Percentiles rank a stretch among this genome's conserved stretches.
Evolutionary conservation across 1,140 invertebrate species (phyloP).

Genomic region (Episyrphus balteatus): DNA sequence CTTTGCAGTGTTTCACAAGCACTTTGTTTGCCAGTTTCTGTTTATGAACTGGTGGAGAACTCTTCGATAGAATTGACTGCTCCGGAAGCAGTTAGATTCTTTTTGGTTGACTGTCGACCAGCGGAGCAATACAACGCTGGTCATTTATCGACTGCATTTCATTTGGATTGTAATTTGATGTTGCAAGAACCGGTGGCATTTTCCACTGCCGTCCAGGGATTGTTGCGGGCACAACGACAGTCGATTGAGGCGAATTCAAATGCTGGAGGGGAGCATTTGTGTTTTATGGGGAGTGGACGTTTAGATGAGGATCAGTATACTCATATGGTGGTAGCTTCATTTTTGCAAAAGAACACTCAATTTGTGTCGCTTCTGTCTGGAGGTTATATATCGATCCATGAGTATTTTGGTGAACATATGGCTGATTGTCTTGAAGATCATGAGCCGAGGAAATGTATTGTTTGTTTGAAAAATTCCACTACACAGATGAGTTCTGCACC

Average conservation of each 20-base stretch:
- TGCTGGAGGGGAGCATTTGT: conserved; percentile 91
- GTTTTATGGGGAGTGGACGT: conserved; percentile 91
- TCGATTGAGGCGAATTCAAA: conserved; percentile 76
- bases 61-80: conserved; percentile 48
- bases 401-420: conserved; percentile 70
- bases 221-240: conserved; percentile 81
- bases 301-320: conserved; percentile 94
- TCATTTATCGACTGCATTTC: conserved; percentile 93
- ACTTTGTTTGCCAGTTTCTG: conserved; percentile 87
- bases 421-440: conserved; percentile 72
- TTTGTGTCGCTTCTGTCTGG: conserved; percentile 88
- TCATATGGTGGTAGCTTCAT: conserved; percentile 96
- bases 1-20: conserved; percentile 45
- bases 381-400: conserved; percentile 83
- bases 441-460: conserved; percentile 62
- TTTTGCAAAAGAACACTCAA: conserved; percentile 85
- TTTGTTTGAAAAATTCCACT: conserved; percentile 46
- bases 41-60: conserved; percentile 73
- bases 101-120: conserved; percentile 93
- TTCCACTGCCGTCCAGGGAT: conserved; percentile 84
- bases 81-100: conserved; percentile 67
- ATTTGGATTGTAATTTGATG: conserved; percentile 95
- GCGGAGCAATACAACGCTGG: conserved; percentile 95
- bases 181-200: conserved; percentile 91
- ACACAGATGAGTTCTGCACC: too few relatives aligned